phyloP scores from a whole-genome alignment of 1,140 invertebrate species.

The Atopsyche davidsoni region DNA sequence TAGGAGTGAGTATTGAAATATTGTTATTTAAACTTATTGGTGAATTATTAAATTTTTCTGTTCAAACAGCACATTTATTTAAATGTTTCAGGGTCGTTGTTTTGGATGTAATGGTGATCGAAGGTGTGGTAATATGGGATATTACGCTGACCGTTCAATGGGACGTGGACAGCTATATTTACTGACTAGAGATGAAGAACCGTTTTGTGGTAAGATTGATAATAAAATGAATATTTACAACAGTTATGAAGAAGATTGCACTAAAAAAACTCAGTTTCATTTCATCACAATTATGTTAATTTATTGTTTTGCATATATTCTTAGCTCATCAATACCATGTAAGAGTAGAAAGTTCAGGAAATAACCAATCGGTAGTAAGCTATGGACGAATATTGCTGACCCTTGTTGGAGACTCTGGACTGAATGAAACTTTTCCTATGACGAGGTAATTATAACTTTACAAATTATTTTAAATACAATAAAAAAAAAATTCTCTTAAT shows the following conservation, averaged over 20 bases:
- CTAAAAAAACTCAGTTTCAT: not conserved
- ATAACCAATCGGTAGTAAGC: constrained; percentile 53
- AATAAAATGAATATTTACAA: no score
- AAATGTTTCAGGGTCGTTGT: constrained; percentile 43
- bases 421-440: constrained; percentile 85
- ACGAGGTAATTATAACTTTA: constrained; percentile 59
- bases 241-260: no score
- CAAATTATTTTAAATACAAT: constrained; percentile 1
- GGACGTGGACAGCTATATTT: constrained; percentile 79
- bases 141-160: constrained; percentile 77
- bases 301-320: constrained; percentile 1
- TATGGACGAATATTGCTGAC: constrained; percentile 81
- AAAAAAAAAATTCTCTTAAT: not conserved
- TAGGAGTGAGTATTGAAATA: constrained; percentile 51
- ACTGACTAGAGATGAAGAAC: constrained; percentile 83
- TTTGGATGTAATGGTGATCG: constrained; percentile 52
- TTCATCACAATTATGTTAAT: not conserved
- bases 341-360: constrained; percentile 66
- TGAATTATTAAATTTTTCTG: not conserved
- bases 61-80: not conserved
- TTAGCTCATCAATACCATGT: constrained; percentile 82
- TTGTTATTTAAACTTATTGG: not conserved
- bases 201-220: constrained; percentile 72
- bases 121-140: constrained; percentile 87
- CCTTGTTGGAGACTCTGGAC: constrained; percentile 68